Evolutionary conservation across 2,797 vertebrate genomes (phyloP), one percentile per base, ranked within the genome.

Genomic region (Alectoris magna): DNA sequence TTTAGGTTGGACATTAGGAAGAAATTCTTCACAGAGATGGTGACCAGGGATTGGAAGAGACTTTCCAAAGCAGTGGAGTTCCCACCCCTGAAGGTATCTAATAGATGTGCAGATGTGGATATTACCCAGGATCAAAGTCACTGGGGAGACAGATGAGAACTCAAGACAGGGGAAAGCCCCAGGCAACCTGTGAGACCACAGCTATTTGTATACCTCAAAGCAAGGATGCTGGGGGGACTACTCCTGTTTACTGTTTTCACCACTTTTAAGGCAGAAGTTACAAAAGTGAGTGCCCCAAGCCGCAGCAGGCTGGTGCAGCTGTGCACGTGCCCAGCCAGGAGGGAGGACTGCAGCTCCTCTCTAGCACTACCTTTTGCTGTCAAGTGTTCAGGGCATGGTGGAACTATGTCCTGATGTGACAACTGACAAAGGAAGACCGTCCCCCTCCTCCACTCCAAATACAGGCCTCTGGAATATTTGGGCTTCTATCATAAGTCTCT

Each of bases 261-360:
- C 39, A 29, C 16, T 66, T 84, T 17, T 38, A 72, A 64, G 8
- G 23, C 19, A 76, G 34, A 82, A 44, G 31, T 51, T 73, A 59
- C 3, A 36, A 15, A 90, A 68, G 26, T n/a, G 26, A 48, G 68
- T 84, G 79, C 55, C 62, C 38, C 41, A 26, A 64, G 44, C 53
- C 44, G 31, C 0, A 2, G 38, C 27, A 18, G 5, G 43, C 27
- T 17, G 11, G 36, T 48, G 76, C 0, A 1, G 39, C 13, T 49
- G 48, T 26, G 8, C 48, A 49, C 14, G 23, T 26, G 26, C 26
- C 51, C 51, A 16, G 51, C 6, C 51, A 29, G 27, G 27, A 53
- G 26, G 26, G 51, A 53, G 15, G 6, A 53, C 26, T 1, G 15
- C 51, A 53, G 49, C 27, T 53, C 51, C 27, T 53, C 27, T 53